Base-by-base conservation (phyloP, 2,113 vertebrate genomes). In the Cottus gobio region DNA sequence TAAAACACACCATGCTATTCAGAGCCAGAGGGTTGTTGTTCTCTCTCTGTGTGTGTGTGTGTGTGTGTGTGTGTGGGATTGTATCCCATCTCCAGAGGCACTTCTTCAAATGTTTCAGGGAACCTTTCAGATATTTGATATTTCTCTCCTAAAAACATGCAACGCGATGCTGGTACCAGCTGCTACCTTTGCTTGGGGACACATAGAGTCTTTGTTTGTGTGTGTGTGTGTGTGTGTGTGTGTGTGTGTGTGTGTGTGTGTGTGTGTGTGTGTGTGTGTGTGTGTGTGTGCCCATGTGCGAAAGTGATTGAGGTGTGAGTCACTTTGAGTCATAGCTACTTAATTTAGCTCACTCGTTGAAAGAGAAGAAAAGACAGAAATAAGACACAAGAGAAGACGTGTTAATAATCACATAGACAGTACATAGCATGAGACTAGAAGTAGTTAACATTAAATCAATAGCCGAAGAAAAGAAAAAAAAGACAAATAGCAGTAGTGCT, bases 121-220 rank as follows among this genome's bases (percentile, higher is more conserved):
- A 91, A 90, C 90, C 92, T 90, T 74, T 90, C 75, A 88, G 91
- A 92, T 86, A 94, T 89, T 79, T 91, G 91, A 94, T 94, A 92
- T 91, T 85, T 84, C 61, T 83, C 75, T 79, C 34, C 72, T 26
- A 75, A 86, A 58, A 88, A 81, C 68, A 60, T 72, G 79, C 67
- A 89, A 89, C 11, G 20, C 39, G 80, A 91, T 64, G 69, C 83
- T 71, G 50, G 26, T 67, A 84, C 44, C 90, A 87, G 80, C 87
- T 90, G 85, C 71, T 72, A 83, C 62, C 69, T 83, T 90, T 80
- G 77, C 87, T 87, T 71, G 67, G 44, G 85, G 88, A 87, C 79
- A 82, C 67, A 39, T 60, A 11, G 67, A 42, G 34, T 75, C 79
- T 89, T 88, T 88, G 70, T 83, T n/a, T 71, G 70, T 71, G 26